Evolutionary conservation across 2,888 invertebrate genomes (phyloP).

Genomic region (Pheosia tremula): DNA sequence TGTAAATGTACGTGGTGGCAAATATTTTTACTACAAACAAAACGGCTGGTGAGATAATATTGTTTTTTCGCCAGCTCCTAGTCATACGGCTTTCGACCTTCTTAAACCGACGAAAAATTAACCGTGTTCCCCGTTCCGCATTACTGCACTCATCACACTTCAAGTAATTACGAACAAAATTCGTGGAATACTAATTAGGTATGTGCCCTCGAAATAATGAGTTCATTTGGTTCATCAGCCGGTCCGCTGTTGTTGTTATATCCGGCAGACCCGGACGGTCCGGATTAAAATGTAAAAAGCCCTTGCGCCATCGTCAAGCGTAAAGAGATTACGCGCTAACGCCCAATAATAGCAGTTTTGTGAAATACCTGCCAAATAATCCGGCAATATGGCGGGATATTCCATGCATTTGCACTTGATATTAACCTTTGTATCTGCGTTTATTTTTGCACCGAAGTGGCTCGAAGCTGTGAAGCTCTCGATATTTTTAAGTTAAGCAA

Average conservation of each 20-base stretch:
- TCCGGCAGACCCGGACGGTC: constrained; percentile 12
- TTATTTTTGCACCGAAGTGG: constrained; percentile 5
- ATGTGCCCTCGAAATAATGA: constrained; percentile 29
- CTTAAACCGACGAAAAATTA: neutral
- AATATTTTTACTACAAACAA: neutral
- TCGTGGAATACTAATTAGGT: constrained; percentile 30
- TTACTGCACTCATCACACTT: constrained; percentile 25
- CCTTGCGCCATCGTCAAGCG: constrained; percentile 20
- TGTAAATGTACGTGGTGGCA: no score
- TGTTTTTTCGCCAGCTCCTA: neutral
- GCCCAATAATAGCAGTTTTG: constrained; percentile 44
- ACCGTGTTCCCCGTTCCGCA: constrained; percentile 7
- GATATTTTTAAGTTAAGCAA: constrained; percentile 15
- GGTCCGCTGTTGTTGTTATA: constrained; percentile 15
- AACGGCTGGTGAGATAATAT: neutral
- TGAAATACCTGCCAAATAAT: constrained; percentile 42
- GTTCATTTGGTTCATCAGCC: constrained; percentile 31
- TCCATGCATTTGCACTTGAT: constrained; percentile 20
- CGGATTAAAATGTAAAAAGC: constrained; percentile 46
- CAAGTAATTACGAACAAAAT: constrained; percentile 26
- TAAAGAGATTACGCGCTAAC: constrained; percentile 46
- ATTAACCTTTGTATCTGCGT: constrained; percentile 27
- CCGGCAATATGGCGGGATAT: constrained; percentile 6
- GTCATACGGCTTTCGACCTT: neutral
- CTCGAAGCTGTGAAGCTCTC: constrained; percentile 5